Percentiles rank a stretch among this genome's conserved stretches.
Conservation (phyloP, 2,888 invertebrate species). For the Megaustenia siamemsis region DNA sequence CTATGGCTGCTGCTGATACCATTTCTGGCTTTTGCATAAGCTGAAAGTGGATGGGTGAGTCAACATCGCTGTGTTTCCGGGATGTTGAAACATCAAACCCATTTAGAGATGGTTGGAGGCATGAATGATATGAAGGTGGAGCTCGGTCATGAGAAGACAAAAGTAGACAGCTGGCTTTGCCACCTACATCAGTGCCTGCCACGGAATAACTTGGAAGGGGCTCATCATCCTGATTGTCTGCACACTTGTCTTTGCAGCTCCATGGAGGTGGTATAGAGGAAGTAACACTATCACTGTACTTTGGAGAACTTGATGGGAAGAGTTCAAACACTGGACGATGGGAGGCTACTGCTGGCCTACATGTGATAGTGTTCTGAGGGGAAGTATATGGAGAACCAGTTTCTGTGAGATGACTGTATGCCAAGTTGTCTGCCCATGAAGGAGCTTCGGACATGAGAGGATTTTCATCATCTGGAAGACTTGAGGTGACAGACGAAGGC, state of each 20-base stretch:
- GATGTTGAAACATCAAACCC: constrained; percentile 47
- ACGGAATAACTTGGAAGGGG: constrained; percentile 62
- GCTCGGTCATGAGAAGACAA: constrained; percentile 65
- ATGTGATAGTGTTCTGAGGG: constrained; percentile 68
- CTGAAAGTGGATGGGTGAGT: constrained; percentile 70
- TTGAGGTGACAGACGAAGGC: constrained; percentile 61
- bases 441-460: constrained; percentile 88
- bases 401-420: constrained; percentile 85
- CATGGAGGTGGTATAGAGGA: constrained; percentile 57
- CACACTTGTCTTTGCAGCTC: constrained; percentile 24
- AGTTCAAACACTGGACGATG: constrained; percentile 67
- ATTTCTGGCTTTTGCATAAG: constrained; percentile 61
- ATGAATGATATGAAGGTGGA: constrained; percentile 72
- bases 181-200: constrained; percentile 57
- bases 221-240: constrained; percentile 52
- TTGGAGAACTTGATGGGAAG: constrained; percentile 59
- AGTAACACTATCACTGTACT: constrained; percentile 56
- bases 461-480: constrained; percentile 69
- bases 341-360: constrained; percentile 58
- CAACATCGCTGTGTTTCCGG: constrained; percentile 45
- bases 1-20: constrained; percentile 48
- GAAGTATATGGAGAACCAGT: constrained; percentile 73
- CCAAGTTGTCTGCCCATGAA: constrained; percentile 96
- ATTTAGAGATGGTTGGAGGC: constrained; percentile 60
- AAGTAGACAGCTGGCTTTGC: constrained; percentile 65